phyloP scores from a whole-genome alignment of 1,140 invertebrate species.

The Eriosoma lanigerum region DNA sequence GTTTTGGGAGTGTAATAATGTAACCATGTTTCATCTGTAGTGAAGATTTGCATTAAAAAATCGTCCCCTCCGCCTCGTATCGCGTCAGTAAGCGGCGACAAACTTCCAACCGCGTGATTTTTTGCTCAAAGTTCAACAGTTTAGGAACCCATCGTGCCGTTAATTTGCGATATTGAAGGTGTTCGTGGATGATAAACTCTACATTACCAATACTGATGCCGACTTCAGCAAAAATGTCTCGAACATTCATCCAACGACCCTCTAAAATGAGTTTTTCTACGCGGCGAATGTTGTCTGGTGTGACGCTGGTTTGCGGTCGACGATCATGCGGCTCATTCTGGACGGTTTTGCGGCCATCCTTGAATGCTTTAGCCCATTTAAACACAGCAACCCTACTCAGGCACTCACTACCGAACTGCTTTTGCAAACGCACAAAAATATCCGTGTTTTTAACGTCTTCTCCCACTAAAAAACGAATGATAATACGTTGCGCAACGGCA shows the following conservation, averaged over 20 bases:
- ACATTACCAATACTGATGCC: constrained; percentile 41
- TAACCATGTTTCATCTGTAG: constrained; percentile 59
- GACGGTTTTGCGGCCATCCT: too few species aligned
- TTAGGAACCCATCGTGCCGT: constrained; percentile 37
- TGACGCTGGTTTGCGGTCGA: not conserved
- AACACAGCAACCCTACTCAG: too few species aligned
- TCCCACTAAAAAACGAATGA: too few species aligned
- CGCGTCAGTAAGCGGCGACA: not conserved
- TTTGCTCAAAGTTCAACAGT: constrained; percentile 14
- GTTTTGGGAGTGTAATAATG: constrained; percentile 58
- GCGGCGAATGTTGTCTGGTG: not conserved
- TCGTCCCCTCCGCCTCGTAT: constrained; percentile 48
- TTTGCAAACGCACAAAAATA: too few species aligned
- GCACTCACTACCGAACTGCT: too few species aligned
- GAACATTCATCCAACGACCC: constrained; percentile 24
- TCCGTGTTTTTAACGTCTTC: too few species aligned
- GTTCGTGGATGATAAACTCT: constrained; percentile 41
- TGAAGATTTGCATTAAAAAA: constrained; percentile 57
- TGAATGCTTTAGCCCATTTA: too few species aligned
- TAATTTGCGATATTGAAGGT: constrained; percentile 44
- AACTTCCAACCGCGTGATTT: constrained; percentile 27
- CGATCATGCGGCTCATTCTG: not conserved
- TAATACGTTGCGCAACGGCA: too few species aligned
- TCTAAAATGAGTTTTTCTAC: not conserved
- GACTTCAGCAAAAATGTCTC: constrained; percentile 17